A percentile compares a stretch with the other conserved stretches of the same genome.
These are phyloP conservation scores for Melanocharis versteri DNA, from an alignment of 2,113 vertebrate species.

Conservation along the genomic window DNA sequence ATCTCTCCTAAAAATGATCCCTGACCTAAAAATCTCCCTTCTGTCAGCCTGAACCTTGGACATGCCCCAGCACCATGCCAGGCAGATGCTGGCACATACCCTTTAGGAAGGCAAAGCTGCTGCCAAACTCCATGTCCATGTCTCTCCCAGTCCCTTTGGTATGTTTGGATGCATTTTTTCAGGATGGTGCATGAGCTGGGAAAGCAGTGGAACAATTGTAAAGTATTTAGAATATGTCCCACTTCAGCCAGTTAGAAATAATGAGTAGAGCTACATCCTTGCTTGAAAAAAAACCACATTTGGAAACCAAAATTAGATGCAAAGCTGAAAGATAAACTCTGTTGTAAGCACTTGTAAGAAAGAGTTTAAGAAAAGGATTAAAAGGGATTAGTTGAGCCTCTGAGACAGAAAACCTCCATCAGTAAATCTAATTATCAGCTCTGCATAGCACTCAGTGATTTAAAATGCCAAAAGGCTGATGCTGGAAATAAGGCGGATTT, in stretches of 20 bases:
- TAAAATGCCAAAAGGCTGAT: background rate
- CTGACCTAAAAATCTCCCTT: background rate
- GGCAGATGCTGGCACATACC: background rate
- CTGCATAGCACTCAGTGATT: background rate
- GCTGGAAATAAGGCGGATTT: background rate
- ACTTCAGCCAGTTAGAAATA: background rate
- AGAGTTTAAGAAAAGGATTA: slow-evolving; percentile 60
- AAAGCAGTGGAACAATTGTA: background rate
- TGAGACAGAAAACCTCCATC: background rate
- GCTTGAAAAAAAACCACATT: background rate
- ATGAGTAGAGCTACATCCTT: background rate
- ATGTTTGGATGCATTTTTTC: background rate
- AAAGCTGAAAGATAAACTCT: slow-evolving; percentile 34
- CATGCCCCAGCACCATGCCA: fast-evolving
- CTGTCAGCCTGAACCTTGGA: background rate
- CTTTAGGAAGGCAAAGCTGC: background rate
- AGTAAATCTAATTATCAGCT: slow-evolving; percentile 49
- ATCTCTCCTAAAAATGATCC: background rate
- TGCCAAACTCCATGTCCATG: fast-evolving
- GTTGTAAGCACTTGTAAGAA: slow-evolving; percentile 42
- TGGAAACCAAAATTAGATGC: background rate
- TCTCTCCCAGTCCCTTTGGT: background rate
- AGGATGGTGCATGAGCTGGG: background rate
- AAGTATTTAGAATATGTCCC: background rate
- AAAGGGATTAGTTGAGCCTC: slow-evolving; percentile 27